Evolutionary conservation across 1,140 invertebrate species (phyloP).

Genomic region (Plodia interpunctella): DNA sequence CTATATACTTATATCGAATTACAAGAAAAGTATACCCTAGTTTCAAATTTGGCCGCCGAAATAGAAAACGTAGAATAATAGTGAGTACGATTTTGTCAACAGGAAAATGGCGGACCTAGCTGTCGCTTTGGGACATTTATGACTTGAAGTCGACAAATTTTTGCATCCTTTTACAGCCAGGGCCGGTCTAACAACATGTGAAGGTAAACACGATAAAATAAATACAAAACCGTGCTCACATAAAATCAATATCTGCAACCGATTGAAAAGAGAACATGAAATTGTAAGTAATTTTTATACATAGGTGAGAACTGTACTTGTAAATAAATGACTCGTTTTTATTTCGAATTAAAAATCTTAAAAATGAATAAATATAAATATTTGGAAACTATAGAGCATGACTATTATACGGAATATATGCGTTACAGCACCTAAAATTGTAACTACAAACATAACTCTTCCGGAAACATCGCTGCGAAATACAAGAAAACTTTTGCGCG

Average conservation of each 20-base stretch:
- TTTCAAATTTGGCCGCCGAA: background rate
- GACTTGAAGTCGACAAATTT: constrained; percentile 62
- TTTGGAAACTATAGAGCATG: too few species aligned
- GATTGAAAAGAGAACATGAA: background rate
- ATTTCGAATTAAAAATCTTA: too few species aligned
- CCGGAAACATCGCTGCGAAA: background rate
- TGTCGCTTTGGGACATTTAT: constrained; percentile 67
- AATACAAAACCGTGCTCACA: background rate
- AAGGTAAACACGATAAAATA: constrained; percentile 27
- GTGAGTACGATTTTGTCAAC: constrained; percentile 65
- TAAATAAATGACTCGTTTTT: too few species aligned
- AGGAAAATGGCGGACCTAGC: constrained; percentile 66
- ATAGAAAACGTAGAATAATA: constrained; percentile 25
- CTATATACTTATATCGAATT: background rate
- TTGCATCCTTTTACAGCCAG: constrained; percentile 64
- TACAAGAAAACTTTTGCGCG: background rate
- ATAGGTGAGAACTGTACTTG: too few species aligned
- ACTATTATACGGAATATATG: too few species aligned
- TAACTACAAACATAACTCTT: background rate
- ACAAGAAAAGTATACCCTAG: background rate
- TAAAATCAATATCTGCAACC: background rate
- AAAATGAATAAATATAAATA: too few species aligned
- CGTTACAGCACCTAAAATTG: background rate
- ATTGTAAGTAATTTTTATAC: too few species aligned
- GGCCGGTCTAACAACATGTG: constrained; percentile 47